Evolutionary conservation across 2,113 vertebrate species (phyloP), one percentile per base, ranked within the genome.

Genomic region (Siniperca chuatsi): DNA sequence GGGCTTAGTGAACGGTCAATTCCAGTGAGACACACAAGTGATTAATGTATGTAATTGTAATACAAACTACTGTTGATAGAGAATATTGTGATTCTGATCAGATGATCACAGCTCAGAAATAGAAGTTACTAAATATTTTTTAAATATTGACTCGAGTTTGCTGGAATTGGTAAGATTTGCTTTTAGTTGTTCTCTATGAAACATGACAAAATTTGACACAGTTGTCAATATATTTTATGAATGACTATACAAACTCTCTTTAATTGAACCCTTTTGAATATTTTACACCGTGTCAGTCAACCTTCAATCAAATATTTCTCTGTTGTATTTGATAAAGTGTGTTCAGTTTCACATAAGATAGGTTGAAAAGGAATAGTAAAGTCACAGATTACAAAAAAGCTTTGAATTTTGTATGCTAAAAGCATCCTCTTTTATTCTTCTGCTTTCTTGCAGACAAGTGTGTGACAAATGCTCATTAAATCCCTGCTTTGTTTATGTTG

Each of bases 391-490:
- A 68, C n/a, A 61, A 75, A 71, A n/a, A 37, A 13, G 25, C 15
- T 75, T 60, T 57, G 25, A 74, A 13, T 61, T 55, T 20, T 42
- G 60, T 10, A 48, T 77, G 46, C 29, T 70, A 10, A 74, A 75
- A 75, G 58, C 2, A 20, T 55, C n/a, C 6, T 40, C 58, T 62
- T 50, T 57, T 40, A 25, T 74, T 60, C 23, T 7, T 20, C 8
- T 68, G 21, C 48, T 66, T 79, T 74, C 25, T 79, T 72, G 44
- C 62, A 64, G 37, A 3, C 4, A 42, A 72, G 67, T 70, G 57
- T 81, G 70, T 84, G 77, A 82, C 23, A 85, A 54, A 77, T 79
- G 20, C 76, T 89, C 20, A 87, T 91, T 90, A 89, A 85, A 87
- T 40, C 18, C 16, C 48, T 35, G 23, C 40, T 81, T 85, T 87